Base-by-base conservation (phyloP, 2,888 invertebrate species). In the Meta bourneti region DNA sequence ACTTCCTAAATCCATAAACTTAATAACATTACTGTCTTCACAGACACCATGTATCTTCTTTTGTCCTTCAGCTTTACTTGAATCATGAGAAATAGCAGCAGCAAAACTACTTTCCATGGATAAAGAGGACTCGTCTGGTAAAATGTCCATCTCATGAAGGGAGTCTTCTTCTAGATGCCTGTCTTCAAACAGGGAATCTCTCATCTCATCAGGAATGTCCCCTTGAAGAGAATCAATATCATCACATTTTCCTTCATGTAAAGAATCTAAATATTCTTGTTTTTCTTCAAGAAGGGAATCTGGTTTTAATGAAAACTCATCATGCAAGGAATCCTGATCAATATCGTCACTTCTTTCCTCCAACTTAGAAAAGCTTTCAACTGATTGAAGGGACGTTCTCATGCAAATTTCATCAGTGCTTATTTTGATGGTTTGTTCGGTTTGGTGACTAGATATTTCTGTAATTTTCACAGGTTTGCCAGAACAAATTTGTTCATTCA, bases 281-380 rank as follows among this genome's bases (percentile, higher is more conserved):
- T 77, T 91, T 72, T 89, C 90, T 19, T 89, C 93, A 72, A 54
- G 51, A 49, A 93, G 82, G 48, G 90, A 93, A 85, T 93, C 91
- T 11, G 89, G 91, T 70, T 90, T 90, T n/a, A 92, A 13, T 19
- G 92, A 92, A 49, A 77, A n/a, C n/a, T 91, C 91, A 54, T 93
- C 91, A 61, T 79, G 87, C 74, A 93, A 82, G 72, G 91, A 93
- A 85, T 93, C 93, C 85, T 93, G 88, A 85, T 93, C 88, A 19
- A 89, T 78, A 61, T 90, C 93, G 61, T 90, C 82, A 75, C 20
- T 70, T 61, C 70, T 84, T n/a, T 19, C 84, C 7, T 81, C 78
- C 6, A 74, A 75, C 54, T 79, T 87, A 8, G 79, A 70, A 51
- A 79, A 34, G 11, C 52, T 34, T 9, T 72, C 79, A 78, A 48